Conservation (phyloP, 2,113 vertebrate species). For the Apistogramma diplotaenia region DNA sequence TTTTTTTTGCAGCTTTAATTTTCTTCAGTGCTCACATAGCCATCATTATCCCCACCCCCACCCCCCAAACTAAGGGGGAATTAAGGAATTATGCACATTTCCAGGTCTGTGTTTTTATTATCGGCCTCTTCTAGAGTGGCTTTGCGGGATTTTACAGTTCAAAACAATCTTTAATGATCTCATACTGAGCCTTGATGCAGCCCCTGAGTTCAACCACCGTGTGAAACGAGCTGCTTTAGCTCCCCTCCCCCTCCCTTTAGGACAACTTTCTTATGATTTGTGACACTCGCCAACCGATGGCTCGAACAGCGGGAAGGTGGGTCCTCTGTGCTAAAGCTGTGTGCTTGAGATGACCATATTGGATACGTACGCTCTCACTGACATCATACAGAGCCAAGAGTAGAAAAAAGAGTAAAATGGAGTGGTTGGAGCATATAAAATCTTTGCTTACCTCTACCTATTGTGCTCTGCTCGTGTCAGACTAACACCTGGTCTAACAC, state of each 20-base stretch:
- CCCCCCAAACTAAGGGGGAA: background rate
- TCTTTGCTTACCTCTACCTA: no score
- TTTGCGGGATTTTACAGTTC: background rate
- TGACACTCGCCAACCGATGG: background rate
- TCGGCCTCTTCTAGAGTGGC: no score
- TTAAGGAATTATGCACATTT: background rate
- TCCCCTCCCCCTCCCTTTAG: background rate
- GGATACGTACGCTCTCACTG: background rate
- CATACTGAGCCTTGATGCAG: background rate
- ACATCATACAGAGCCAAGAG: background rate
- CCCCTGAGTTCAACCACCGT: fast-evolving
- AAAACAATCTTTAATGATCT: background rate
- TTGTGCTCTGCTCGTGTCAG: background rate
- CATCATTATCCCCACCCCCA: background rate
- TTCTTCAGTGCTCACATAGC: fast-evolving
- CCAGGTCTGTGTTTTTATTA: background rate
- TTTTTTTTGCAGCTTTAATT: background rate
- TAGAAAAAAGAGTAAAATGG: background rate
- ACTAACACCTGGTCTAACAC: background rate
- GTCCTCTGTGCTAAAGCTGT: background rate
- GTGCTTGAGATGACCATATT: background rate
- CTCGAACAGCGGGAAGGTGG: background rate
- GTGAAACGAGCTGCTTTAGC: background rate
- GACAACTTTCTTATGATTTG: background rate
- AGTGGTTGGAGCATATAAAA: background rate